A percentile compares a stretch with the other conserved stretches of the same genome.
Conservation (phyloP, 2,888 invertebrate genomes). For the Luperina testacea region DNA sequence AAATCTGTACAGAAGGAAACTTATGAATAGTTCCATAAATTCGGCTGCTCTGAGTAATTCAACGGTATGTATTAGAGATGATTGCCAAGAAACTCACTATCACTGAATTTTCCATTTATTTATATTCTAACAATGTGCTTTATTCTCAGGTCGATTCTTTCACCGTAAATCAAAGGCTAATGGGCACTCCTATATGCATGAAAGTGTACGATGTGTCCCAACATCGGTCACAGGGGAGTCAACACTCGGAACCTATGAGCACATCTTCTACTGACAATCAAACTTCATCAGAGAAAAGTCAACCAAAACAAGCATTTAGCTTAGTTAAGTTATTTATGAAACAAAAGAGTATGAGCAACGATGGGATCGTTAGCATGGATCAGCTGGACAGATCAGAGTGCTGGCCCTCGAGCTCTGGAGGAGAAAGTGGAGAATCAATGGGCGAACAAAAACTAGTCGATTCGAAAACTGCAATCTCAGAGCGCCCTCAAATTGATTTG, state of each 20-base stretch:
- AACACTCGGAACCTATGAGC: conserved; percentile 89
- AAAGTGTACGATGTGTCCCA: conserved; percentile 88
- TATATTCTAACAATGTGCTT: conserved; percentile 41
- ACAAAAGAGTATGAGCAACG: conserved; percentile 95
- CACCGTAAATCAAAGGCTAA: conserved; percentile 85
- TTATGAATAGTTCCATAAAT: conserved; percentile 87
- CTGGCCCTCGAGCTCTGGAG: conserved; percentile 93
- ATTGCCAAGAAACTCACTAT: conserved; percentile 54
- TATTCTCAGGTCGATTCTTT: conserved; percentile 88
- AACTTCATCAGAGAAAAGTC: conserved; percentile 87
- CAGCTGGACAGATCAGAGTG: conserved; percentile 93
- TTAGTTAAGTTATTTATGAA: conserved; percentile 97
- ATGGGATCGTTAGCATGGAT: conserved; percentile 93
- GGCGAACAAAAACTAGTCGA: conserved; percentile 84
- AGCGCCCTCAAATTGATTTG: conserved; percentile 88
- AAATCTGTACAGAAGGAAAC: conserved; percentile 91
- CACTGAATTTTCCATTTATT: conserved; percentile 20
- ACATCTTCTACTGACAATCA: conserved; percentile 89
- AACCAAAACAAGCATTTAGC: conserved; percentile 93
- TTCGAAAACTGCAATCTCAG: conserved; percentile 73
- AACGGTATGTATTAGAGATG: conserved; percentile 89
- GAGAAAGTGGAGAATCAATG: conserved; percentile 91
- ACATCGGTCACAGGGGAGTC: conserved; percentile 84
- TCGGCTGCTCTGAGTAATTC: conserved; percentile 92
- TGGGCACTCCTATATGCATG: conserved; percentile 85